Conservation (phyloP, 1,140 invertebrate genomes). For the Neodiprion virginianus region DNA sequence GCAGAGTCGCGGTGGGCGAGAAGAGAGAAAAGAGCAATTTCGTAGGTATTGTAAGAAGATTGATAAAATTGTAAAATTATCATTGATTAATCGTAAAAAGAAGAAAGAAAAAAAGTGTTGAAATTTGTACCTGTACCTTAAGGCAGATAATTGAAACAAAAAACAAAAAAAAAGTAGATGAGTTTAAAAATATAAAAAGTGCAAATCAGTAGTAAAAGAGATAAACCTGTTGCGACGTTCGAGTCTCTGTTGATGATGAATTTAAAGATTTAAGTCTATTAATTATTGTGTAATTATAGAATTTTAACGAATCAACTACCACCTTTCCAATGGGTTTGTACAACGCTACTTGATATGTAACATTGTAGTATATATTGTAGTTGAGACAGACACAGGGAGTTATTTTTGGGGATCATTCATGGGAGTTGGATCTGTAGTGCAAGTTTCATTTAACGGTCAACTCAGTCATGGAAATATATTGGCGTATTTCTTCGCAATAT, state of each 20-base stretch:
- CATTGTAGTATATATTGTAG: neutral
- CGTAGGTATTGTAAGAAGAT: neutral
- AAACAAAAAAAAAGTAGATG: conserved; percentile 22
- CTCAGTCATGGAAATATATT: too few relatives aligned
- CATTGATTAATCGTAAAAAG: neutral
- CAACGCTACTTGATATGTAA: neutral
- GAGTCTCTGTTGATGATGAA: conserved; percentile 4
- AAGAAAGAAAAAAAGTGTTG: conserved; percentile 25
- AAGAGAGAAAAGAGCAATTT: neutral
- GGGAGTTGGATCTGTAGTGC: too few relatives aligned
- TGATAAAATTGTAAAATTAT: neutral
- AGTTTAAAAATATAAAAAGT: conserved; percentile 19
- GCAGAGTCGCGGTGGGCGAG: neutral
- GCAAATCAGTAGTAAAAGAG: conserved; percentile 20
- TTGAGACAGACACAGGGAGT: neutral
- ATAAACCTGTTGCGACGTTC: conserved; percentile 11
- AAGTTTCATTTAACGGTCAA: neutral
- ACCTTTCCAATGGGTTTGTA: conserved; percentile 13
- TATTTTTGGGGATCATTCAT: neutral
- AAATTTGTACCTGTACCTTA: conserved; percentile 47
- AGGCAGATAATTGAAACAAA: conserved; percentile 32
- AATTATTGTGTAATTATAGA: conserved; percentile 21
- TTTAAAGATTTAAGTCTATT: neutral
- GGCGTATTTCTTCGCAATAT: neutral
- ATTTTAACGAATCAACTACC: conserved; percentile 21